Evolutionary conservation across 2,888 invertebrate species (phyloP).

Genomic region (Xestia xanthographa): DNA sequence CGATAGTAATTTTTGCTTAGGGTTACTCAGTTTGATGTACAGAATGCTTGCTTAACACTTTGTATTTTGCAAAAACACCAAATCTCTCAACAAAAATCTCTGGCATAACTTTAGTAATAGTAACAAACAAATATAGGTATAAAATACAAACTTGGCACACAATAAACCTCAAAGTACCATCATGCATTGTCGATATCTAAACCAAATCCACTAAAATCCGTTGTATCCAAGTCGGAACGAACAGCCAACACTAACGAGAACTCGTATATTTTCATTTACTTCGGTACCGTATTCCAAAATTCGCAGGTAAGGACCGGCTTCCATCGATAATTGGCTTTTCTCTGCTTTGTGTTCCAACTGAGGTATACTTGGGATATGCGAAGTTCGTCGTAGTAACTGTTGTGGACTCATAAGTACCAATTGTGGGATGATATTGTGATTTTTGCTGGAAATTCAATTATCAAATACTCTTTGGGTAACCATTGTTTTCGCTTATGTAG

Average conservation of each 20-base stretch:
- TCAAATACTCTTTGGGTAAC: neutral
- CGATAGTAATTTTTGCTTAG: too few relatives aligned
- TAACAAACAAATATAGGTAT: neutral
- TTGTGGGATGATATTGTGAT: constrained; percentile 2
- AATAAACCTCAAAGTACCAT: constrained; percentile 4
- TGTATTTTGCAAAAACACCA: neutral
- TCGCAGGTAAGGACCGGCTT: constrained; percentile 55
- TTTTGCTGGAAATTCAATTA: neutral
- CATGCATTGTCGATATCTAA: constrained; percentile 43
- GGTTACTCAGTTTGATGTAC: too few relatives aligned
- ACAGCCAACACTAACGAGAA: constrained; percentile 57
- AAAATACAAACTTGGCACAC: constrained; percentile 13
- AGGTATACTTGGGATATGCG: constrained; percentile 10
- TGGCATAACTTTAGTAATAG: too few relatives aligned
- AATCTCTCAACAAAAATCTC: too few relatives aligned
- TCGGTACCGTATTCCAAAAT: constrained; percentile 50
- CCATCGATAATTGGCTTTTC: constrained; percentile 65
- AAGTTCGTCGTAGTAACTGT: constrained; percentile 15
- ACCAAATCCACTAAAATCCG: constrained; percentile 40
- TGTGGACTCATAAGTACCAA: neutral
- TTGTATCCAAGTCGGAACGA: constrained; percentile 50
- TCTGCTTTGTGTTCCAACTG: constrained; percentile 51
- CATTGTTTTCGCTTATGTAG: neutral
- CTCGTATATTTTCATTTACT: constrained; percentile 67
- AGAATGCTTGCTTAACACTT: too few relatives aligned